A percentile compares a stretch with the other conserved stretches of the same genome.
Conservation (phyloP, 1,140 invertebrate species). For the Cotesia vestalis region DNA sequence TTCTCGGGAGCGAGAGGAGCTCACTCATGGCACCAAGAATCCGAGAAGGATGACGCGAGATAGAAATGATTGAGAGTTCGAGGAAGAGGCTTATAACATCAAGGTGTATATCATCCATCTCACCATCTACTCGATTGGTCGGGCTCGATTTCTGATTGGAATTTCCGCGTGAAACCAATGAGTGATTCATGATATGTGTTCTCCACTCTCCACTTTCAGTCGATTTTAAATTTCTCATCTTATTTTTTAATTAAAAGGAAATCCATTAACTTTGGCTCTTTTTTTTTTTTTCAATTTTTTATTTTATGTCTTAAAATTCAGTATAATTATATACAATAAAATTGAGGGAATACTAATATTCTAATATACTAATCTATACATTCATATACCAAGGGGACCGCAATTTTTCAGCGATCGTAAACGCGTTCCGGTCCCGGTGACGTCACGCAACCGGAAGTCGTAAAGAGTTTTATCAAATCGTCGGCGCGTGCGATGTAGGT, state of each 20-base stretch:
- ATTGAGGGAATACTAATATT: background rate
- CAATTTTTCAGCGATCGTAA: constrained; percentile 38
- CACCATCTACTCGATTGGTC: constrained; percentile 53
- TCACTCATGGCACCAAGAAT: background rate
- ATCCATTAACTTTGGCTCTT: background rate
- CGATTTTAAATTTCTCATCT: background rate
- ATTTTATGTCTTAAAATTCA: background rate
- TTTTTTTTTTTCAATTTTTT: background rate
- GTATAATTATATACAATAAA: too few relatives aligned
- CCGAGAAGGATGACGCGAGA: background rate
- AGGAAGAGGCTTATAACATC: constrained; percentile 33
- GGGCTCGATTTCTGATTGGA: constrained; percentile 58
- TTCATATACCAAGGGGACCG: constrained; percentile 5
- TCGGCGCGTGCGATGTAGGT: constrained; percentile 31
- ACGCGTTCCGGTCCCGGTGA: constrained; percentile 35
- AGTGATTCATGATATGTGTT: constrained; percentile 6
- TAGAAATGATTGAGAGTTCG: background rate
- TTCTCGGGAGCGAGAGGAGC: background rate
- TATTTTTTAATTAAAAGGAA: too few relatives aligned
- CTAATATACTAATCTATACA: background rate
- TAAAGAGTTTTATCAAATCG: constrained; percentile 44
- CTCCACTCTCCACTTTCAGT: background rate
- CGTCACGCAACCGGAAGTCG: constrained; percentile 39
- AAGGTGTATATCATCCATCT: constrained; percentile 46
- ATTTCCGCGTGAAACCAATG: constrained; percentile 45